A percentile compares a stretch with the other conserved stretches of the same genome.
Conservation (phyloP, 2,797 vertebrate genomes). For the Muscicapa comitata region DNA sequence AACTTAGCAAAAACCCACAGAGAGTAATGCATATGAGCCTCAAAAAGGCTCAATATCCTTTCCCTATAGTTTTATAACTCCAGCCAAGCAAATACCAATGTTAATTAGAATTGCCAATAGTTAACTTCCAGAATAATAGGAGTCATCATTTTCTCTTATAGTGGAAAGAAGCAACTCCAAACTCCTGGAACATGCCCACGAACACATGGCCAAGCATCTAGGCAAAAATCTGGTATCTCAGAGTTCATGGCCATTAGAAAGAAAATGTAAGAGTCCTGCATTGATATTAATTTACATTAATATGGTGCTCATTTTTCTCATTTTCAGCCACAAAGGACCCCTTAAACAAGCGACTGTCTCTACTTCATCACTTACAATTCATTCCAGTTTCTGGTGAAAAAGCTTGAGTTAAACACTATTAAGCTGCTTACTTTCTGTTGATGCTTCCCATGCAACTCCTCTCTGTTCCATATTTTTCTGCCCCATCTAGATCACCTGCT, state of each 20-base stretch:
- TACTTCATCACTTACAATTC: not conserved
- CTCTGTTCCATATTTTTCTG: not conserved
- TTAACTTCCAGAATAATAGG: not conserved
- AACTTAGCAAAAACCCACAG: not conserved
- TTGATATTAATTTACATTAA: not conserved
- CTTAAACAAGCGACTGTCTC: not conserved
- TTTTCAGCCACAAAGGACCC: not conserved
- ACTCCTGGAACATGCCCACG: not conserved
- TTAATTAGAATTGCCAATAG: not conserved
- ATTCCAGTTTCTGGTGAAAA: not conserved
- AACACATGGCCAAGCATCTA: fast-evolving
- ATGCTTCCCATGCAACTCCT: not conserved
- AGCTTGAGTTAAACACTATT: not conserved
- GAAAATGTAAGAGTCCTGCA: fast-evolving
- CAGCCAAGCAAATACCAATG: not conserved
- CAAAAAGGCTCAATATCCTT: not conserved
- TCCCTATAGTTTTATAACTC: not conserved
- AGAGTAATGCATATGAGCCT: not conserved
- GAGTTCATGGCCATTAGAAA: not conserved
- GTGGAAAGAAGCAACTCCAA: not conserved
- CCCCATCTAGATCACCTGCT: not conserved
- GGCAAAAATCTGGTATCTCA: not conserved
- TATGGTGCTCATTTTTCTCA: not conserved
- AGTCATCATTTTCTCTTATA: not conserved
- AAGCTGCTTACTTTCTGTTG: not conserved